phyloP scores from a whole-genome alignment of 1,140 invertebrate genomes.

The Monomorium pharaonis region DNA sequence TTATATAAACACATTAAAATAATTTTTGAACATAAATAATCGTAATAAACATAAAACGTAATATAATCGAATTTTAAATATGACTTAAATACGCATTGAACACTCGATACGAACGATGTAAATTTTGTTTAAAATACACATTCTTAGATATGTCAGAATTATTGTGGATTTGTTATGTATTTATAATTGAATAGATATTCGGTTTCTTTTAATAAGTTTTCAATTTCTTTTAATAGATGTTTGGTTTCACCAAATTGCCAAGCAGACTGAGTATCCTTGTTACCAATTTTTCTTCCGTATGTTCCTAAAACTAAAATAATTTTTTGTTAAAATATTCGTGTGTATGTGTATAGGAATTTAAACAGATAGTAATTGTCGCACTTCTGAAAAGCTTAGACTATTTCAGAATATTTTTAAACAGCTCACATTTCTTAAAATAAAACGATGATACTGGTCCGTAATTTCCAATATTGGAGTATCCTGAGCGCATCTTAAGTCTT shows the following conservation, averaged over 20 bases:
- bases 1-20: neutral
- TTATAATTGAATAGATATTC: neutral
- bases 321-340: neutral
- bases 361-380: neutral
- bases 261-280: neutral
- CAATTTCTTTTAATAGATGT: neutral
- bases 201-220: neutral
- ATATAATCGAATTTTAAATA: neutral
- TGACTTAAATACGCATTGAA: neutral
- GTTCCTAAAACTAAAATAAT: neutral
- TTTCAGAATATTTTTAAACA: too few relatives aligned
- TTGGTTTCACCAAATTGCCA: neutral
- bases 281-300: neutral
- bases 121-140: neutral
- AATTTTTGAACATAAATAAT: too few relatives aligned
- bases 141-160: neutral
- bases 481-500: neutral
- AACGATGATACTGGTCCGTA: neutral
- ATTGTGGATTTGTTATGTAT: too few relatives aligned
- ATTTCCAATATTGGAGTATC: neutral
- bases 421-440: too few relatives aligned
- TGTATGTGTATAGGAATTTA: neutral
- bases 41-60: too few relatives aligned
- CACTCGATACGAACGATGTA: neutral
- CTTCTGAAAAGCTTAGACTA: neutral